Conservation (phyloP, 2,797 vertebrate genomes). For the Parotocinclus haroldoi region DNA sequence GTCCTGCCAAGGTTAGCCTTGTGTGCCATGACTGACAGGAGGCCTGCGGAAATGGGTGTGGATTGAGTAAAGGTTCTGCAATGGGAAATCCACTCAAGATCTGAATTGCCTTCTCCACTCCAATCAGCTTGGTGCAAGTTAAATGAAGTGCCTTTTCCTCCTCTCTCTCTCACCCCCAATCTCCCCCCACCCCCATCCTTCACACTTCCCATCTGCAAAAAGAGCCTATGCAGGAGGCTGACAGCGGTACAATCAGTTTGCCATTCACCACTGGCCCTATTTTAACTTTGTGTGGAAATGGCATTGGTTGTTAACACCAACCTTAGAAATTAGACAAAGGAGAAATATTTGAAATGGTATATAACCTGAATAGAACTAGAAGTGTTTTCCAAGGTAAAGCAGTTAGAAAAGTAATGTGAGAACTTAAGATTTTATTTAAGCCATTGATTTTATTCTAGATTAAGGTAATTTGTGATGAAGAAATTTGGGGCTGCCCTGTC, state of each 20-base stretch:
- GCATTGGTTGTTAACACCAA: conserved; percentile 75
- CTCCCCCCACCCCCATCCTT: conserved; percentile 80
- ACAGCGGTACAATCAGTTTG: conserved; percentile 99
- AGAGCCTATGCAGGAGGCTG: conserved; percentile 98
- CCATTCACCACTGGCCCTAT: conserved; percentile 96
- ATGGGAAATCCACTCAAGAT: conserved; percentile 93
- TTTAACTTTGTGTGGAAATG: conserved; percentile 94
- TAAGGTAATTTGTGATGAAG: neutral
- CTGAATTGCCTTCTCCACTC: conserved; percentile 98
- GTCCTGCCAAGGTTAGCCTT: conserved; percentile 56
- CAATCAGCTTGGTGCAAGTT: conserved; percentile 99
- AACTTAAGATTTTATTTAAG: conserved; percentile 11
- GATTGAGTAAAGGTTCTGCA: conserved; percentile 71
- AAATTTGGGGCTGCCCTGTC: no score
- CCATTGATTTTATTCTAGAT: neutral
- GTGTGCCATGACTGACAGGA: conserved; percentile 83
- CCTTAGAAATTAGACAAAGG: conserved; percentile 90
- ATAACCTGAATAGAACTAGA: conserved; percentile 80
- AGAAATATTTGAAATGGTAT: conserved; percentile 91
- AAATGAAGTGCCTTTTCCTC: conserved; percentile 98
- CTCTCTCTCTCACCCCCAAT: conserved; percentile 80
- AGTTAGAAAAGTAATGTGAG: conserved; percentile 9
- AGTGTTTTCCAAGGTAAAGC: conserved; percentile 67
- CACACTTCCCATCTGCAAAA: conserved; percentile 92
- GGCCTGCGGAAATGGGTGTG: conserved; percentile 78